Base-by-base conservation (phyloP, 2,797 vertebrate species). In the Sorex maritimensis region DNA sequence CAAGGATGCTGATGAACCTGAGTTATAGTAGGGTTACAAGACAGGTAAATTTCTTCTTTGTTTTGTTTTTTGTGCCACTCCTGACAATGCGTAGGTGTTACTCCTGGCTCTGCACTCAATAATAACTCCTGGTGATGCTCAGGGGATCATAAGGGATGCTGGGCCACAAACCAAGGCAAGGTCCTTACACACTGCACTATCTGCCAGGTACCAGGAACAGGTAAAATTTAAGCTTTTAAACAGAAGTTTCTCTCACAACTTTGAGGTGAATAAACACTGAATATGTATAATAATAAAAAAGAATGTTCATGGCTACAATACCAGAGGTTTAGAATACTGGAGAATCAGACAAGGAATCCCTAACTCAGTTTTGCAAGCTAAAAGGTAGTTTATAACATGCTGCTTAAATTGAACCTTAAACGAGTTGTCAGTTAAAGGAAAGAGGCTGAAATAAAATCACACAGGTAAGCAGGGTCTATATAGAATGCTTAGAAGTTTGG, bases 381-480 rank as follows among this genome's bases (percentile, higher is more conserved):
- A 28, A 89, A 81, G 34, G 2, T 78, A 67, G 10, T 24, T 52
- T 73, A 41, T 63, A 71, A 73, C 23, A 9, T 46, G 1, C 67
- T 79, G 49, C 55, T 85, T 78, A 67, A 77, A 93, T 14, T 41
- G 41, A 85, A 71, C 55, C 55, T 49, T 79, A 78, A 28, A 65
- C n/a, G 85, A 65, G 30, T 55, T 71, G 34, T 58, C 63, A 69
- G 13, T 67, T 61, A 69, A 86, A 77, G 12, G 75, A 77, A 77
- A 84, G 10, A 75, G 41, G 15, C 15, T 92, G 73, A 86, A 84
- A 79, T 34, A 79, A 68, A 91, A 63, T 73, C 24, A 8, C n/a
- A 61, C 30, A 80, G 6, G 30, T 83, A 86, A 41, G 10, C 17
- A 61, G 61, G 3, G 14, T 38, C 44, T 6, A 52, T 30, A 61